A percentile compares a stretch with the other conserved stretches of the same genome.
phyloP scores from a whole-genome alignment of 1,140 invertebrate species.

The Tetramorium alpestre region DNA sequence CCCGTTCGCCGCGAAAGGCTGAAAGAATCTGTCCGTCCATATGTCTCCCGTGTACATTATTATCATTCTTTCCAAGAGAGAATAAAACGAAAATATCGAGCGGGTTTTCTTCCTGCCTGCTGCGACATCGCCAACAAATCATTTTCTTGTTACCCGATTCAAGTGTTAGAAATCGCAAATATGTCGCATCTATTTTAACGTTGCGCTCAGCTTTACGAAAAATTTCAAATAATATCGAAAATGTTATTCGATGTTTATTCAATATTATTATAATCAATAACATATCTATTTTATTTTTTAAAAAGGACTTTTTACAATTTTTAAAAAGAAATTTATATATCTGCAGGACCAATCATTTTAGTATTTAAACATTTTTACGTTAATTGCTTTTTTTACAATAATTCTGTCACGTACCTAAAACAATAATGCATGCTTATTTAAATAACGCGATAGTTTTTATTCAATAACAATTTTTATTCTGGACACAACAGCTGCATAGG shows the following conservation, averaged over 20 bases:
- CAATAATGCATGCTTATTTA: background rate
- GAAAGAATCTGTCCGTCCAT: constrained; percentile 67
- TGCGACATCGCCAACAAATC: constrained; percentile 26
- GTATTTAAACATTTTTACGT: background rate
- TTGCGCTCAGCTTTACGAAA: background rate
- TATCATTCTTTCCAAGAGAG: constrained; percentile 25
- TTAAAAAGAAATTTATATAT: background rate
- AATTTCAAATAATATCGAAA: background rate
- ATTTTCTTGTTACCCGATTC: constrained; percentile 34
- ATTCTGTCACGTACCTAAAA: background rate
- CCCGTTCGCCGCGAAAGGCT: constrained; percentile 56
- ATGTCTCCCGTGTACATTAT: constrained; percentile 42
- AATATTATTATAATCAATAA: background rate
- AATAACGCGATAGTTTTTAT: constrained; percentile 20
- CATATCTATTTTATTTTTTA: background rate
- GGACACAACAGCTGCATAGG: background rate
- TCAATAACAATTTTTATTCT: constrained; percentile 31
- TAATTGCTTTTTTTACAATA: background rate
- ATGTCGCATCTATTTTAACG: constrained; percentile 10
- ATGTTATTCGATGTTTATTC: background rate
- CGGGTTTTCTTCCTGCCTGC: background rate
- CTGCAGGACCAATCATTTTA: background rate
- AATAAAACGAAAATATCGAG: constrained; percentile 15
- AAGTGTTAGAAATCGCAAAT: constrained; percentile 12
- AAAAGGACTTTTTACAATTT: background rate